Percentiles rank a stretch among this genome's conserved stretches.
phyloP scores from a whole-genome alignment of 2,888 invertebrate species.

The Drosophila greeni region DNA sequence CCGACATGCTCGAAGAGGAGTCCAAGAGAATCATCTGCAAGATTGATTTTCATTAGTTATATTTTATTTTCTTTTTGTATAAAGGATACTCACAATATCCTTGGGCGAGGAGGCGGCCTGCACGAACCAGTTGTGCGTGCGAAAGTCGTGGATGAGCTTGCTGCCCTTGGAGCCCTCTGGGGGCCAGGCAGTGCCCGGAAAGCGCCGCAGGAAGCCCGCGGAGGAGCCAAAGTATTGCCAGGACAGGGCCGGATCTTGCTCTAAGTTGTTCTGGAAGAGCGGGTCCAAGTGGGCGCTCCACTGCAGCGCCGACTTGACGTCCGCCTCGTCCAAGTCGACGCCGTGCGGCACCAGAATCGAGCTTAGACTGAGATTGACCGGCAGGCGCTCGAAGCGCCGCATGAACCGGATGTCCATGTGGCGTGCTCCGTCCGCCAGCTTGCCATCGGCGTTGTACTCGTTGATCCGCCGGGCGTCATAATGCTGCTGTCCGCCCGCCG shows the following conservation, averaged over 20 bases:
- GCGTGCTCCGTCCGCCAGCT: constrained; percentile 84
- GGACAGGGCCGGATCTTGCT: constrained; percentile 93
- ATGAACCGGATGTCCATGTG: constrained; percentile 87
- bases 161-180: constrained; percentile 88
- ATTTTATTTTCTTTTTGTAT: too few species aligned
- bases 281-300: constrained; percentile 97
- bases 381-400: constrained; percentile 91
- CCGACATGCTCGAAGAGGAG: constrained; percentile 92
- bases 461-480: constrained; percentile 90
- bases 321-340: constrained; percentile 80
- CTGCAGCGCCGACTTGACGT: constrained; percentile 92
- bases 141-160: constrained; percentile 94
- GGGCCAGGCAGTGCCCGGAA: constrained; percentile 96
- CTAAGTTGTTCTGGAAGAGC: constrained; percentile 92
- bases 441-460: constrained; percentile 87
- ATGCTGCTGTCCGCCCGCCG: constrained; percentile 79
- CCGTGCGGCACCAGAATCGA: constrained; percentile 90
- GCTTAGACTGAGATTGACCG: constrained; percentile 90
- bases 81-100: constrained; percentile 85
- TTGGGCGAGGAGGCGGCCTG: constrained; percentile 98
- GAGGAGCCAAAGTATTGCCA: constrained; percentile 99
- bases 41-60: background rate
- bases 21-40: constrained; percentile 88
- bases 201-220: constrained; percentile 95
- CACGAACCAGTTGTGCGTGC: constrained; percentile 96